phyloP scores from a whole-genome alignment of 2,113 vertebrate species.

The Asarcornis scutulata region DNA sequence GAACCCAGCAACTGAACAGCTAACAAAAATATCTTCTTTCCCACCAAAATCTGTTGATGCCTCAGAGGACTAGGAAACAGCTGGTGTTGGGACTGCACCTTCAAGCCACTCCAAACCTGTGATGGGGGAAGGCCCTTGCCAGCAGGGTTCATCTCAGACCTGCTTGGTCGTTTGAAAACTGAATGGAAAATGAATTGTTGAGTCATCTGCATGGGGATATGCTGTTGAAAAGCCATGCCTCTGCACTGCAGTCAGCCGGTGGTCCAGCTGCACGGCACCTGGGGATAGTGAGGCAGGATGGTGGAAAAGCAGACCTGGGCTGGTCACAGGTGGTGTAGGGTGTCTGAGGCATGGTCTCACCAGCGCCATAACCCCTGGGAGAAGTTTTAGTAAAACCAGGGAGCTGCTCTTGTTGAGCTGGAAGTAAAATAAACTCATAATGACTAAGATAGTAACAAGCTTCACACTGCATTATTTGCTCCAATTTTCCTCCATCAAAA shows the following conservation, averaged over 20 bases:
- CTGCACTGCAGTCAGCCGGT: neutral
- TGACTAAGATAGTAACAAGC: neutral
- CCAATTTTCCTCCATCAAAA: neutral
- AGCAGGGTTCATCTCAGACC: neutral
- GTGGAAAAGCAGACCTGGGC: neutral
- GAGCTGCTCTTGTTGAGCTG: neutral
- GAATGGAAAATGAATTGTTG: neutral
- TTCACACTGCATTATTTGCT: neutral
- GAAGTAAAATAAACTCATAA: neutral
- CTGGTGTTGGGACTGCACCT: neutral
- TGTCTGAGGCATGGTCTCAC: fast-evolving
- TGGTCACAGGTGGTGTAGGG: neutral
- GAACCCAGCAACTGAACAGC: neutral
- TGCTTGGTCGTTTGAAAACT: neutral
- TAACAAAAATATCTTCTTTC: neutral
- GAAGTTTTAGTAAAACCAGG: neutral
- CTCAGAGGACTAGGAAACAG: neutral
- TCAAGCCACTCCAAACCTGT: neutral
- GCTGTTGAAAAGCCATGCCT: neutral
- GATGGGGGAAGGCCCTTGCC: fast-evolving
- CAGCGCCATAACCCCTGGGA: neutral
- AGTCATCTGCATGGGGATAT: neutral
- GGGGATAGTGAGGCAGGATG: neutral
- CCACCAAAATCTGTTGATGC: neutral
- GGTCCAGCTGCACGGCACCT: neutral